Base-by-base conservation (phyloP, 2,888 invertebrate species). In the Terebella lapidaria region DNA sequence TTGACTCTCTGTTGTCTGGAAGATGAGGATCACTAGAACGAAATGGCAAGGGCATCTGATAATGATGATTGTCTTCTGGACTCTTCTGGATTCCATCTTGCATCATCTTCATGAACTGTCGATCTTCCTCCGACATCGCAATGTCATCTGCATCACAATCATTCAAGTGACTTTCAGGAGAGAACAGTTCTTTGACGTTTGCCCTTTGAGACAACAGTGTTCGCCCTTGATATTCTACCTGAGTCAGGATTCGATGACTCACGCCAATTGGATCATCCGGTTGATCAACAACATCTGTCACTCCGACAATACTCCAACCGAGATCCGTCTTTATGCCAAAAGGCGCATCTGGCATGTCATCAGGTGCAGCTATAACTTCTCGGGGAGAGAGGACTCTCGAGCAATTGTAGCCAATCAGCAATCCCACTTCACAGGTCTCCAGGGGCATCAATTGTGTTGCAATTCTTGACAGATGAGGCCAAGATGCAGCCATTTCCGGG, bases 221-320 rank as follows among this genome's bases (percentile, higher is more conserved):
- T n/a, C n/a, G n/a, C n/a, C n/a, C n/a, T n/a, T n/a, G n/a, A n/a
- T n/a, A n/a, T n/a, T n/a, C n/a, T n/a, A n/a, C n/a, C n/a, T n/a
- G n/a, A n/a, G n/a, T n/a, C n/a, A n/a, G n/a, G n/a, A n/a, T n/a
- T n/a, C n/a, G n/a, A n/a, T n/a, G n/a, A n/a, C n/a, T n/a, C n/a
- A n/a, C n/a, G n/a, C n/a, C n/a, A n/a, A n/a, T n/a, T n/a, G n/a
- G n/a, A n/a, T n/a, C n/a, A n/a, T n/a, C n/a, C n/a, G n/a, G n/a
- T n/a, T n/a, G n/a, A n/a, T n/a, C n/a, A n/a, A n/a, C n/a, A n/a
- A n/a, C n/a, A n/a, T n/a, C n/a, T n/a, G n/a, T n/a, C n/a, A n/a
- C n/a, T n/a, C 58, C 62, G 24, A 63, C 55, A 15, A 63, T 52
- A n/a, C 54, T 51, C 59, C 62, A 63, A 15, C 64, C 64, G 1